Percentiles rank a stretch among this genome's conserved stretches.
Evolutionary conservation across 2,888 invertebrate species (phyloP).

Genomic region (Barypeithes pellucidus): DNA sequence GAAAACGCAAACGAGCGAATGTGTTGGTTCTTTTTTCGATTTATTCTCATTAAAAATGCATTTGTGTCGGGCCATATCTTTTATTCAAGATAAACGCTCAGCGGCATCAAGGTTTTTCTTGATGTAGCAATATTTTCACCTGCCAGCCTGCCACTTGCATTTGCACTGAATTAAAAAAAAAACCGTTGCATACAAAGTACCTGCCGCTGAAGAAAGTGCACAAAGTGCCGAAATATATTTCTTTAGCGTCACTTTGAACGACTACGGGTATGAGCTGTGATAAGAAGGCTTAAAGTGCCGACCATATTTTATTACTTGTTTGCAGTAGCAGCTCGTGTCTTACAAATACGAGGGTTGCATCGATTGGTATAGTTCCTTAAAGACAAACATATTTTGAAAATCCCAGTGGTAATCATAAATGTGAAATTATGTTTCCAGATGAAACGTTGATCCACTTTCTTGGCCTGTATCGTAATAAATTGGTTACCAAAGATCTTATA

Average conservation of each 20-base stretch:
- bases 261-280: background rate
- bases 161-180: slow-evolving; percentile 19
- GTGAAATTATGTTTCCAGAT: too few relatives aligned
- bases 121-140: slow-evolving; percentile 18
- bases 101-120: slow-evolving; percentile 10
- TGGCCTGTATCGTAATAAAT: too few relatives aligned
- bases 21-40: background rate
- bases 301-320: background rate
- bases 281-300: background rate
- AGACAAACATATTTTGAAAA: too few relatives aligned
- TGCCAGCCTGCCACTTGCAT: slow-evolving; percentile 23
- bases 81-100: slow-evolving; percentile 18
- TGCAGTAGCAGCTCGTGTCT: too few relatives aligned
- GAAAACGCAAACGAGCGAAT: background rate
- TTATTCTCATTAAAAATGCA: background rate
- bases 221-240: background rate
- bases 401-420: too few relatives aligned
- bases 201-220: background rate
- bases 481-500: too few relatives aligned
- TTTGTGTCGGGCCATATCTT: background rate
- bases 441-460: too few relatives aligned
- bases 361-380: too few relatives aligned
- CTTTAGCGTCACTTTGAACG: background rate
- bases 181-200: slow-evolving; percentile 19
- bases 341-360: too few relatives aligned